These are phyloP conservation scores for Zenarchopterus dispar DNA, from an alignment of 2,797 vertebrate species.

Conservation along the genomic window DNA sequence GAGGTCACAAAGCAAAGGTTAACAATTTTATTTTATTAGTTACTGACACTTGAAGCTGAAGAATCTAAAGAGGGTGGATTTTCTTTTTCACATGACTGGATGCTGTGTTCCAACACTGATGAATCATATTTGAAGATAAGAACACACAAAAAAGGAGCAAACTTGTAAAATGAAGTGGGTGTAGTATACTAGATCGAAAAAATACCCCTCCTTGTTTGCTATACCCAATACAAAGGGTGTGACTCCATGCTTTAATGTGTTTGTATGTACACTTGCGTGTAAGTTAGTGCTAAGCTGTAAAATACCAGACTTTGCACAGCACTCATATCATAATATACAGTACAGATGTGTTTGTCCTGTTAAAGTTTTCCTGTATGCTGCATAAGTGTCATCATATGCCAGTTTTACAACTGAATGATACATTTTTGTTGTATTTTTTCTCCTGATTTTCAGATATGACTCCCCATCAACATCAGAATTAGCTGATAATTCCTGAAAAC, in stretches of 20 bases:
- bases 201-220: constrained; percentile 2
- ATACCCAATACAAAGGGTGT: constrained; percentile 3
- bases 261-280: neutral
- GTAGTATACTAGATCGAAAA: neutral
- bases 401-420: constrained; percentile 13
- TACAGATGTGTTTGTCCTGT: constrained; percentile 6
- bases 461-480: constrained; percentile 12
- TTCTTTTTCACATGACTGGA: neutral
- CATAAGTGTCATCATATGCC: constrained; percentile 3
- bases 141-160: neutral
- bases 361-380: neutral
- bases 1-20: too few relatives aligned
- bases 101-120: neutral
- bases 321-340: too few relatives aligned
- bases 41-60: too few relatives aligned
- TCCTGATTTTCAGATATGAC: too few relatives aligned
- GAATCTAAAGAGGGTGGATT: too few relatives aligned
- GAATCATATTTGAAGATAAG: neutral
- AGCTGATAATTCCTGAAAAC: constrained; percentile 26
- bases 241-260: neutral
- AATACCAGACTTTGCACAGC: too few relatives aligned
- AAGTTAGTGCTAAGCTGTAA: too few relatives aligned
- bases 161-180: constrained; percentile 10
- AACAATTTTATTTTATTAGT: too few relatives aligned
- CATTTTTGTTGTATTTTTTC: too few relatives aligned